Conservation (phyloP, 2,113 vertebrate species). For the Halichoerus grypus region DNA sequence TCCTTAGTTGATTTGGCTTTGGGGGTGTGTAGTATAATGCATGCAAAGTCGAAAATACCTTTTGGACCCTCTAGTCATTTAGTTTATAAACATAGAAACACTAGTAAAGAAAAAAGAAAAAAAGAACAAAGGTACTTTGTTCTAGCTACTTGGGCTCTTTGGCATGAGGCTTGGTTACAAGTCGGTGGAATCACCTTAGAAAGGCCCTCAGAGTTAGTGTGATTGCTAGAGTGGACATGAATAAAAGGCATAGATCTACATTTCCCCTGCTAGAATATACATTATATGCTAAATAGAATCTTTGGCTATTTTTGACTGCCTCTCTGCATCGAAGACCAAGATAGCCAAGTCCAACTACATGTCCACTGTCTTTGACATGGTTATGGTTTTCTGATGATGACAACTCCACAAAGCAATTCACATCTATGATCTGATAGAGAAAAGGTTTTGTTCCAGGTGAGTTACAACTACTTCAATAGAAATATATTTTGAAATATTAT, state of each 20-base stretch:
- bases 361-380: neutral
- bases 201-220: neutral
- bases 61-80: neutral
- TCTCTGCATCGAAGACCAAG: neutral
- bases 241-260: neutral
- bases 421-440: neutral
- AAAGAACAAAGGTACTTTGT: neutral
- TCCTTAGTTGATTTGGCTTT: slow-evolving; percentile 8
- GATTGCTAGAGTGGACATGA: neutral
- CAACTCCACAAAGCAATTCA: neutral
- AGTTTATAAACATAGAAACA: slow-evolving; percentile 23
- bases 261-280: neutral
- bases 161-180: neutral
- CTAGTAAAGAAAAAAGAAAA: slow-evolving; percentile 4
- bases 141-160: neutral
- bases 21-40: neutral
- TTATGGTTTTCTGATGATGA: neutral
- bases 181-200: neutral
- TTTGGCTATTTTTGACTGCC: neutral
- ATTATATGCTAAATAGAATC: neutral
- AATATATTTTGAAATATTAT: slow-evolving; percentile 61
- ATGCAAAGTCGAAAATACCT: neutral
- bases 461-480: neutral
- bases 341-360: neutral
- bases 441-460: slow-evolving; percentile 8